Percentiles rank a stretch among this genome's conserved stretches.
Evolutionary conservation across 2,113 vertebrate genomes (phyloP).

Genomic region (Colius striatus): DNA sequence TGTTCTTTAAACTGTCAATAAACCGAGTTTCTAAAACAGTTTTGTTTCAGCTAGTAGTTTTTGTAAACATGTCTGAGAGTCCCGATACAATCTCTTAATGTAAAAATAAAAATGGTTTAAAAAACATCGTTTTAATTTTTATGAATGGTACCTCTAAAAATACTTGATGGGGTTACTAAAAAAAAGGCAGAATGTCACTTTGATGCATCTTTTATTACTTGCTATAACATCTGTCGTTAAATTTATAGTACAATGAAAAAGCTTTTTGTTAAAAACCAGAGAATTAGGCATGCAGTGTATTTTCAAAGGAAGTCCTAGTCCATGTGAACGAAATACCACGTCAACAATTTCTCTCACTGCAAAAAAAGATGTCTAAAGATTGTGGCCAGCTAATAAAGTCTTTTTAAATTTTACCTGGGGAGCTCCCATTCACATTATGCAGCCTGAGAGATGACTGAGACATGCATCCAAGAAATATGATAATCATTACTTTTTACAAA

Average conservation of each 20-base stretch:
- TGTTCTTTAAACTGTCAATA: not conserved
- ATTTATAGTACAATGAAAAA: not conserved
- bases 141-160: not conserved
- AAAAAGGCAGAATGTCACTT: not conserved
- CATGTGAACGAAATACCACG: not conserved
- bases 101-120: not conserved
- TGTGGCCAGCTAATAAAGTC: not conserved
- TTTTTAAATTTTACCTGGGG: not conserved
- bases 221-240: not conserved
- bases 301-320: not conserved
- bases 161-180: not conserved
- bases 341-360: not conserved
- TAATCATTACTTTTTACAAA: constrained; percentile 36
- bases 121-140: not conserved
- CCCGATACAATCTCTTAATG: not conserved
- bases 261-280: not conserved
- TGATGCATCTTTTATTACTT: not conserved
- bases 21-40: not conserved
- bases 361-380: constrained; percentile 12
- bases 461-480: not conserved
- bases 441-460: constrained; percentile 5
- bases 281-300: not conserved
- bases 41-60: not conserved
- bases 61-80: not conserved
- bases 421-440: not conserved